Percentiles rank a stretch among this genome's conserved stretches.
Evolutionary conservation across 1,140 invertebrate genomes (phyloP).

Genomic region (Charaxes varanes): DNA sequence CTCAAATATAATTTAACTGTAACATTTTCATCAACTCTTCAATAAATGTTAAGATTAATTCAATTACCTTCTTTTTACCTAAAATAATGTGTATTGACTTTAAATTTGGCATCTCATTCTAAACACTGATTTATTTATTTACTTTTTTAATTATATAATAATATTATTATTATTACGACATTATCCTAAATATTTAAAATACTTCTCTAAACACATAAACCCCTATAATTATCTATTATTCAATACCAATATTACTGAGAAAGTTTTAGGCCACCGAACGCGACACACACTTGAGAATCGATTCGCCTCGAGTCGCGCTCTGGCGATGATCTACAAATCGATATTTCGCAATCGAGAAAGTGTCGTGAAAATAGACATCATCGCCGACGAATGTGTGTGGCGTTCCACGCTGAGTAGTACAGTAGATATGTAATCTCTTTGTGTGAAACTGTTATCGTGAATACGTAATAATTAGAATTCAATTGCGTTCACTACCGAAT

Average conservation of each 20-base stretch:
- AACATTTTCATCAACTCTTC: slow-evolving; percentile 72
- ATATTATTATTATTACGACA: slow-evolving; percentile 32
- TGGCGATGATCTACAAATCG: too few relatives aligned
- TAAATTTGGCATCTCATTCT: slow-evolving; percentile 73
- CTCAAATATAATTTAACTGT: slow-evolving; percentile 74
- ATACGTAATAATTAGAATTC: slow-evolving; percentile 52
- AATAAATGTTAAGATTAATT: slow-evolving; percentile 72
- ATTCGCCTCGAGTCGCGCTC: slow-evolving; percentile 37
- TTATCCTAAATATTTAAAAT: slow-evolving; percentile 72
- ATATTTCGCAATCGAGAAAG: too few relatives aligned
- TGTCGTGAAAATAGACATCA: too few relatives aligned
- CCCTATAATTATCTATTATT: slow-evolving; percentile 70
- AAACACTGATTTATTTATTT: slow-evolving; percentile 69
- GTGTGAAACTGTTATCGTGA: slow-evolving; percentile 53
- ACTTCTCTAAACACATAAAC: slow-evolving; percentile 73
- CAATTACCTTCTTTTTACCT: slow-evolving; percentile 71
- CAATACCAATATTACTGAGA: slow-evolving; percentile 64
- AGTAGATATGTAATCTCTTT: slow-evolving; percentile 67
- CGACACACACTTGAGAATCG: slow-evolving; percentile 48
- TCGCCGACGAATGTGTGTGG: slow-evolving; percentile 38
- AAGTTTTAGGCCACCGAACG: slow-evolving; percentile 66
- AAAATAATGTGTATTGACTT: slow-evolving; percentile 74
- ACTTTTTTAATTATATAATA: slow-evolving; percentile 44
- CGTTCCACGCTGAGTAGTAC: slow-evolving; percentile 53
- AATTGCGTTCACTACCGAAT: slow-evolving; percentile 52